Evolutionary conservation across 2,113 vertebrate genomes (phyloP).

Genomic region (Aplodontia rufa): DNA sequence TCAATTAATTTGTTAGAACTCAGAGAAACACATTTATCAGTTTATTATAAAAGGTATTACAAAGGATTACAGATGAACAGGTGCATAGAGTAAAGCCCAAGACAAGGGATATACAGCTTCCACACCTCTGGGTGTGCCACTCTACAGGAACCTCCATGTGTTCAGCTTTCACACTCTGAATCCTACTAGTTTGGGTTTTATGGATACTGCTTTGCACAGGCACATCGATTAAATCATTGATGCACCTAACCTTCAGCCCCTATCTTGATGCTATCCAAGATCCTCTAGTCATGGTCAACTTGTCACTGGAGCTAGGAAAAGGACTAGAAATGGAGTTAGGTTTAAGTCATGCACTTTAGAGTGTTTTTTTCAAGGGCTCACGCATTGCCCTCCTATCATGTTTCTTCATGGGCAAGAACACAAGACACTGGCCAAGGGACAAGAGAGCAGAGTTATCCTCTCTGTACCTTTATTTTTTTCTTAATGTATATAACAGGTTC

Average conservation of each 20-base stretch:
- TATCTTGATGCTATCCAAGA: not conserved
- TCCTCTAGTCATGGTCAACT: not conserved
- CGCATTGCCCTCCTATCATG: not conserved
- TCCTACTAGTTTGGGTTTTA: not conserved
- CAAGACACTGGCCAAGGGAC: not conserved
- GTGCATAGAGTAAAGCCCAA: not conserved
- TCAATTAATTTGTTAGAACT: not conserved
- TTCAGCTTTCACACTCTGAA: not conserved
- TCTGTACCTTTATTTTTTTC: not conserved
- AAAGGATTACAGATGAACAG: not conserved
- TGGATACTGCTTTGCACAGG: not conserved
- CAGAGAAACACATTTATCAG: not conserved
- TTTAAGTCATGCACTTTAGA: too few species aligned
- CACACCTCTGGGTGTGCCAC: not conserved
- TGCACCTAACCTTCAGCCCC: not conserved
- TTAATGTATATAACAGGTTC: not conserved
- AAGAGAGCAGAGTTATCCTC: not conserved
- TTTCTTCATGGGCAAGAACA: not conserved
- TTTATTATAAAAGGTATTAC: not conserved
- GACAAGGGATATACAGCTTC: too few species aligned
- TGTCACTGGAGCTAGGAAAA: not conserved
- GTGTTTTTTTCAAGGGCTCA: too few species aligned
- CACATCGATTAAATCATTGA: not conserved
- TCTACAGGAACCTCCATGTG: too few species aligned
- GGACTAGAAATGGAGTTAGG: not conserved